These are phyloP conservation scores for Semaprochilodus insignis DNA, from an alignment of 2,797 vertebrate genomes.

Conservation along the genomic window DNA sequence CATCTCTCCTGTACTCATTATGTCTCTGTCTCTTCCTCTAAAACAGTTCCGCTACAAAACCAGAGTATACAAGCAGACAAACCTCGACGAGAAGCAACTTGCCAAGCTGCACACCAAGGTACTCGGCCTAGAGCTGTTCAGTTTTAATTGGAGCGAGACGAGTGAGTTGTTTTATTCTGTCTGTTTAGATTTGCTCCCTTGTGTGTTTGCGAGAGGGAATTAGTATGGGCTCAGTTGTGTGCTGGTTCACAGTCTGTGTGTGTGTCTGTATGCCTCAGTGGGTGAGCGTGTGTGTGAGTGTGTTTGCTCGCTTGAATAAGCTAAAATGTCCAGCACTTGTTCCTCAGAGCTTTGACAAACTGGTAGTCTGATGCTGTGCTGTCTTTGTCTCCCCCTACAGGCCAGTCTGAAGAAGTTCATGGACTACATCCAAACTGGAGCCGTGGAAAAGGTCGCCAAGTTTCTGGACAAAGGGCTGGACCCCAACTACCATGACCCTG, in stretches of 20 bases:
- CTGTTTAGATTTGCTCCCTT: neutral
- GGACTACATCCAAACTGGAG: conserved; percentile 90
- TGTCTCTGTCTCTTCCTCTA: conserved; percentile 33
- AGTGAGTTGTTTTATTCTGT: conserved; percentile 8
- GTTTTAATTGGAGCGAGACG: conserved; percentile 3
- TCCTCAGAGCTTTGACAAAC: neutral
- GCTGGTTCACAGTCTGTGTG: too few species aligned
- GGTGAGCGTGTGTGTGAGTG: neutral
- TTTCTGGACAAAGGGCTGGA: conserved; percentile 92
- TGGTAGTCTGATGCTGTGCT: neutral
- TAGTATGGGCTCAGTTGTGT: too few species aligned
- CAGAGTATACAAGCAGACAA: conserved; percentile 94
- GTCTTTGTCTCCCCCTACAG: conserved; percentile 67
- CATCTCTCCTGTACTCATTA: conserved; percentile 21
- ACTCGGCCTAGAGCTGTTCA: conserved; percentile 1
- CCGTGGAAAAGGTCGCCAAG: conserved; percentile 88
- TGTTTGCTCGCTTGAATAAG: neutral
- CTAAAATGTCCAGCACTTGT: conserved; percentile 16
- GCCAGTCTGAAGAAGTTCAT: conserved; percentile 92
- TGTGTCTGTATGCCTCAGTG: too few species aligned
- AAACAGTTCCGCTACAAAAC: conserved; percentile 93
- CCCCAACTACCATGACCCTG: conserved; percentile 90
- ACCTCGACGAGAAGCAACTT: conserved; percentile 93
- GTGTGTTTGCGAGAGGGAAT: conserved; percentile 1
- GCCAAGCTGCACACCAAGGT: conserved; percentile 95